Percentiles rank a stretch among this genome's conserved stretches.
phyloP scores from a whole-genome alignment of 2,113 vertebrate genomes.

The Stercorarius parasiticus region DNA sequence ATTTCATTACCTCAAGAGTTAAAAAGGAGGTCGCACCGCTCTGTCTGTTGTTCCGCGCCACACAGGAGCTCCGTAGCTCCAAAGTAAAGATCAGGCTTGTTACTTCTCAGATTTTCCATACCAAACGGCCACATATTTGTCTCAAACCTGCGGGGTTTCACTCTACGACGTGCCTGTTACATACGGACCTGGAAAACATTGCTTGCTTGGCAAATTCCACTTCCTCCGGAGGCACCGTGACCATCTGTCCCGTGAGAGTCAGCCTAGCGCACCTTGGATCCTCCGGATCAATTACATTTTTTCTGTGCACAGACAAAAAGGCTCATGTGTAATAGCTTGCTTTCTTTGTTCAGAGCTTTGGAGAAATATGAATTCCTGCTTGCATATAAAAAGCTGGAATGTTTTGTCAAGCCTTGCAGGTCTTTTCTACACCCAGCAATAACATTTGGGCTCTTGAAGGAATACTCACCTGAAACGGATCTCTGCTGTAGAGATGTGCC shows the following conservation, averaged over 20 bases:
- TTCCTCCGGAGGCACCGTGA: constrained; percentile 79
- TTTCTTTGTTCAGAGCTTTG: not conserved
- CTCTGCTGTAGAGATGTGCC: not conserved
- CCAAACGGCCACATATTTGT: not conserved
- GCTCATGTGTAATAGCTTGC: not conserved
- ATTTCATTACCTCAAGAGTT: not conserved
- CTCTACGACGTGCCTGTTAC: not conserved
- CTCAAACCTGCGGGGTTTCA: not conserved
- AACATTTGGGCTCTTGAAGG: not conserved
- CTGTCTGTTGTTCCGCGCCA: not conserved
- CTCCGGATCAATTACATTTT: constrained; percentile 83
- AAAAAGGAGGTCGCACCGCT: not conserved
- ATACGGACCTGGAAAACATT: constrained; percentile 79
- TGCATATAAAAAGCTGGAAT: not conserved
- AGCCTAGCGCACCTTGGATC: constrained; percentile 85
- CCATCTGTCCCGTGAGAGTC: constrained; percentile 85
- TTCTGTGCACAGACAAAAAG: constrained; percentile 72
- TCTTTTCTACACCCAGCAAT: not conserved
- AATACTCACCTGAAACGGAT: not conserved
- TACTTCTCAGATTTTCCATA: not conserved
- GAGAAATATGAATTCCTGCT: not conserved
- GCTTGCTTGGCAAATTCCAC: constrained; percentile 86
- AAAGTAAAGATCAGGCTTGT: not conserved
- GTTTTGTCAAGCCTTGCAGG: not conserved
- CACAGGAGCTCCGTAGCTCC: not conserved